A percentile compares a stretch with the other conserved stretches of the same genome.
phyloP scores from a whole-genome alignment of 2,113 vertebrate species.

The Protobothrops mucrosquamatus region DNA sequence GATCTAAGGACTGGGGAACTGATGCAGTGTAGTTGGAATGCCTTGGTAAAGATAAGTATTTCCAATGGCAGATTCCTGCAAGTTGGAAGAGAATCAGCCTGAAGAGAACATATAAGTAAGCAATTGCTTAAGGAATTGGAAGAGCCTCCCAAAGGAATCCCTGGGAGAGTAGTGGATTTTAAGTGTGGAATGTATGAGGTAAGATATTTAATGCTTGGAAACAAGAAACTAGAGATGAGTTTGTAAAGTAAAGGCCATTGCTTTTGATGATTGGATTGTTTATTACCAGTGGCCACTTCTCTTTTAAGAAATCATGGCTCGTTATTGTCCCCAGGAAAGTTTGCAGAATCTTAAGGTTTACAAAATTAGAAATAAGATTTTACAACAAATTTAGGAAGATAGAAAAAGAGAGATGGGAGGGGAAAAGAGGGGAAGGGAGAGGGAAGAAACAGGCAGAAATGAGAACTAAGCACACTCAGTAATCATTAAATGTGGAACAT shows the following conservation, averaged over 20 bases:
- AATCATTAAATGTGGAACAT: neutral
- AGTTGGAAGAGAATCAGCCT: neutral
- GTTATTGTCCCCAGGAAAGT: neutral
- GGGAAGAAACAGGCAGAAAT: neutral
- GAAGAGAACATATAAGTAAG: neutral
- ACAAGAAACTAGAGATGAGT: neutral
- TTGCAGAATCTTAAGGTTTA: neutral
- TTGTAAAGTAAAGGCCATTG: neutral
- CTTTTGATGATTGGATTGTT: neutral
- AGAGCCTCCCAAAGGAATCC: neutral
- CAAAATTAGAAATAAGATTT: neutral
- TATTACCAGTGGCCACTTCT: neutral
- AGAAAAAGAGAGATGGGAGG: neutral
- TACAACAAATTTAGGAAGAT: neutral
- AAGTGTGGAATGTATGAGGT: neutral
- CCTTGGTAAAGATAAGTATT: neutral
- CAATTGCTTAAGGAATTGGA: neutral
- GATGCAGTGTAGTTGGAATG: neutral
- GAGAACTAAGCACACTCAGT: neutral
- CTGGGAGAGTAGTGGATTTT: neutral
- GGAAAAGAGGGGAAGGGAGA: neutral
- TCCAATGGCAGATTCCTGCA: neutral
- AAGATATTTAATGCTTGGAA: neutral
- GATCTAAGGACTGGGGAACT: neutral
- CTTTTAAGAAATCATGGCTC: neutral